phyloP scores from a whole-genome alignment of 2,888 invertebrate species.

The Sicus ferrugineus region DNA sequence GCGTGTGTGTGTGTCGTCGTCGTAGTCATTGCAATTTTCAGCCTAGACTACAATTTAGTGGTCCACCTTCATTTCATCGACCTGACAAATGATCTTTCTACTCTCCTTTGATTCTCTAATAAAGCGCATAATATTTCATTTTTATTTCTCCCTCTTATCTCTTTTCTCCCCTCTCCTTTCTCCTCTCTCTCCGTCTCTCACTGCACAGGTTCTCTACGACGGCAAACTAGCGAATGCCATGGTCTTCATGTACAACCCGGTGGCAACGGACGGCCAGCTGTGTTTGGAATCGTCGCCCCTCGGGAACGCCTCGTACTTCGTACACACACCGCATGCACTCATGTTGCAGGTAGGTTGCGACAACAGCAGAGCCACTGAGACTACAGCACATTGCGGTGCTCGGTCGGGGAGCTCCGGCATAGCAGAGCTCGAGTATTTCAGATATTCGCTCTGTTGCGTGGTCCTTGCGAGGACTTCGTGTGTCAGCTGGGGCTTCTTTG shows the following conservation, averaged over 20 bases:
- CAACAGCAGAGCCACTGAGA: neutral
- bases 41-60: neutral
- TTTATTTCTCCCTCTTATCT: constrained; percentile 10
- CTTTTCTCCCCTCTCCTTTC: constrained; percentile 2
- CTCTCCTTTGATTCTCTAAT: neutral
- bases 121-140: constrained; percentile 9
- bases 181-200: neutral
- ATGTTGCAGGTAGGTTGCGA: constrained; percentile 86
- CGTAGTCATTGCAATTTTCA: neutral
- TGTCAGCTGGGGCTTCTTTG: no score
- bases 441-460: no score
- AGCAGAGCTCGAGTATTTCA: no score
- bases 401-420: no score
- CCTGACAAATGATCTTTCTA: neutral
- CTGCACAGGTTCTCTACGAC: constrained; percentile 92
- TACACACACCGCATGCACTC: constrained; percentile 98
- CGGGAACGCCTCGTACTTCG: constrained; percentile 96
- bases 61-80: neutral
- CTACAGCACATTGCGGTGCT: neutral
- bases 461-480: no score
- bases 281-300: constrained; percentile 98
- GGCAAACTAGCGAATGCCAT: constrained; percentile 96
- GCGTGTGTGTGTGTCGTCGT: neutral
- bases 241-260: constrained; percentile 99
- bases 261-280: constrained; percentile 98